phyloP scores from a whole-genome alignment of 2,113 vertebrate genomes.

The Actenoides hombroni region DNA sequence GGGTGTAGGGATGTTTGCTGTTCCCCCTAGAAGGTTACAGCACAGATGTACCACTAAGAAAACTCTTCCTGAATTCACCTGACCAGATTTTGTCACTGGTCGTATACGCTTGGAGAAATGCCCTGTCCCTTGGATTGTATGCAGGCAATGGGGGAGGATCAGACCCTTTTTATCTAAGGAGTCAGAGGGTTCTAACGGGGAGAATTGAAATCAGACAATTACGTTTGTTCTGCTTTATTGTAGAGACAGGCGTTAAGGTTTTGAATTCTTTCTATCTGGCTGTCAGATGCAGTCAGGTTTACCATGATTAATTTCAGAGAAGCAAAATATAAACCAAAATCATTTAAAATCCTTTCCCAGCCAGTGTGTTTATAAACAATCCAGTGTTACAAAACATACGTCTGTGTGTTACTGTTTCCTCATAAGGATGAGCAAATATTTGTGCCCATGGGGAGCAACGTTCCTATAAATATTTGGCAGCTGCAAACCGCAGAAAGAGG shows the following conservation, averaged over 20 bases:
- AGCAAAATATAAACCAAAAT: background rate
- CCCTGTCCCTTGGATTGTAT: background rate
- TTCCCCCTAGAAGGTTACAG: background rate
- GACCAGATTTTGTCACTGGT: background rate
- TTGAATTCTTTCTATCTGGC: background rate
- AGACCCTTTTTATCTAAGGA: background rate
- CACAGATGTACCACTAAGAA: accelerated
- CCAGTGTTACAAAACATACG: background rate
- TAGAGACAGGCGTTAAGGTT: background rate
- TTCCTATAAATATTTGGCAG: background rate
- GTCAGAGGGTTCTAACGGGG: background rate
- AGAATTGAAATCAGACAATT: background rate
- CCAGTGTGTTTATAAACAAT: background rate
- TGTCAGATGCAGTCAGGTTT: background rate
- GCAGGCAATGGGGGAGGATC: background rate
- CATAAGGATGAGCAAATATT: background rate
- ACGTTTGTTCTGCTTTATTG: background rate
- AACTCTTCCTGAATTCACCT: background rate
- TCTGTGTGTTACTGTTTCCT: background rate
- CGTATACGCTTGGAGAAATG: background rate
- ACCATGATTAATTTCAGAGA: background rate
- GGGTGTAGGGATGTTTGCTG: background rate
- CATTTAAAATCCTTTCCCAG: background rate
- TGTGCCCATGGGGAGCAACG: background rate
- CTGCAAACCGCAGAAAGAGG: background rate